phyloP scores from a whole-genome alignment of 2,797 vertebrate genomes.

The Leucoraja ocellata region DNA sequence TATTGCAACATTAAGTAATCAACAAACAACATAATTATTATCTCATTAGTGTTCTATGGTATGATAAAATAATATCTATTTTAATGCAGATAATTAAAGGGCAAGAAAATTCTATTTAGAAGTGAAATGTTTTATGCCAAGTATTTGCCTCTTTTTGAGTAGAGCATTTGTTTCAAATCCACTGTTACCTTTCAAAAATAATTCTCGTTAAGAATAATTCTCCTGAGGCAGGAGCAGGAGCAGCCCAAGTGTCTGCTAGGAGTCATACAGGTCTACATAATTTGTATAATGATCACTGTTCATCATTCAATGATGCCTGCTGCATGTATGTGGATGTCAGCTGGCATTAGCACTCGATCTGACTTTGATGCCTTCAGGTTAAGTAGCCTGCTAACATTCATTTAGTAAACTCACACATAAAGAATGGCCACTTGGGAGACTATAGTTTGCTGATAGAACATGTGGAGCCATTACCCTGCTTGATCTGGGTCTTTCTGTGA shows the following conservation, averaged over 20 bases:
- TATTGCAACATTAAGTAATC: not conserved
- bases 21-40: not conserved
- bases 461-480: not conserved
- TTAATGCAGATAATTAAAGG: conserved; percentile 14
- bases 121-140: not conserved
- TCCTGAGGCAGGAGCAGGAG: not conserved
- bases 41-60: not conserved
- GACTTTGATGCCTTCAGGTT: conserved; percentile 19
- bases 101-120: not conserved
- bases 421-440: conserved; percentile 28
- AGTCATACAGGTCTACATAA: not conserved
- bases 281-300: conserved; percentile 17
- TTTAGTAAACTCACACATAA: conserved; percentile 17
- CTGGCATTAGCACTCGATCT: not conserved
- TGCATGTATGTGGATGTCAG: conserved; percentile 17
- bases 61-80: not conserved
- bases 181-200: conserved; percentile 18
- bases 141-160: not conserved
- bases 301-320: conserved; percentile 1
- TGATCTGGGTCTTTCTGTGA: not conserved
- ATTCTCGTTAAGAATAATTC: not conserved
- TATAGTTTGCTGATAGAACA: not conserved
- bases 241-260: not conserved
- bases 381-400: conserved; percentile 28
- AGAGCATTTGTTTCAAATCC: conserved; percentile 18